phyloP scores from a whole-genome alignment of 2,797 vertebrate species.

The Callimico goeldii region DNA sequence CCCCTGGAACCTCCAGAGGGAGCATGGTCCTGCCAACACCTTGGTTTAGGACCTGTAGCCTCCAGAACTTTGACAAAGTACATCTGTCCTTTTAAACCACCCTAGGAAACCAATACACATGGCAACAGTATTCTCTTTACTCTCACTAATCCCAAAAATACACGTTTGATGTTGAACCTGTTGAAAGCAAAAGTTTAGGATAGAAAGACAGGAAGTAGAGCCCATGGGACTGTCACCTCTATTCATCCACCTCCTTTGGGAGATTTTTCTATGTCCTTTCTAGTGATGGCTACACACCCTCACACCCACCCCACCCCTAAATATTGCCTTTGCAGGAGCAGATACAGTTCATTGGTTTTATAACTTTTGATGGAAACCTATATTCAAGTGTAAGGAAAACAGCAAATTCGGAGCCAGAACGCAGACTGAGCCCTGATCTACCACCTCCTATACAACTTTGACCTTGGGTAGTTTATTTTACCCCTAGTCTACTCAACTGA shows the following conservation, averaged over 20 bases:
- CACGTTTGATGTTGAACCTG: not conserved
- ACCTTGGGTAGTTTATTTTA: not conserved
- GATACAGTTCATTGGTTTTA: not conserved
- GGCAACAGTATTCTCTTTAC: not conserved
- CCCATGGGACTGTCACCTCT: not conserved
- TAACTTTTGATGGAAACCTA: not conserved
- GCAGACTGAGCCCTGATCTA: not conserved
- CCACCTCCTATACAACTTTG: not conserved
- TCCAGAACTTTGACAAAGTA: not conserved
- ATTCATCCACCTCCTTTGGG: not conserved
- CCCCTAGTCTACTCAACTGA: not conserved
- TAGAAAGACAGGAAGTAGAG: not conserved
- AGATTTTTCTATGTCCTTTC: not conserved
- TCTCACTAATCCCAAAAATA: not conserved
- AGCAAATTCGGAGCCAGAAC: not conserved
- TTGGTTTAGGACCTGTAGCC: not conserved
- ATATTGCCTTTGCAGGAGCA: not conserved
- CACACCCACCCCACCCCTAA: too few species aligned
- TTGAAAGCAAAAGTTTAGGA: not conserved
- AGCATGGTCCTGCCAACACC: accelerated
- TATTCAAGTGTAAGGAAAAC: not conserved
- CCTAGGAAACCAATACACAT: not conserved
- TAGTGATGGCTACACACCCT: not conserved
- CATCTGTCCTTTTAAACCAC: not conserved
- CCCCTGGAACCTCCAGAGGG: not conserved